Evolutionary conservation across 1,140 invertebrate species (phyloP), one percentile per base, ranked within the genome.

Genomic region (Microplitis demolitor): DNA sequence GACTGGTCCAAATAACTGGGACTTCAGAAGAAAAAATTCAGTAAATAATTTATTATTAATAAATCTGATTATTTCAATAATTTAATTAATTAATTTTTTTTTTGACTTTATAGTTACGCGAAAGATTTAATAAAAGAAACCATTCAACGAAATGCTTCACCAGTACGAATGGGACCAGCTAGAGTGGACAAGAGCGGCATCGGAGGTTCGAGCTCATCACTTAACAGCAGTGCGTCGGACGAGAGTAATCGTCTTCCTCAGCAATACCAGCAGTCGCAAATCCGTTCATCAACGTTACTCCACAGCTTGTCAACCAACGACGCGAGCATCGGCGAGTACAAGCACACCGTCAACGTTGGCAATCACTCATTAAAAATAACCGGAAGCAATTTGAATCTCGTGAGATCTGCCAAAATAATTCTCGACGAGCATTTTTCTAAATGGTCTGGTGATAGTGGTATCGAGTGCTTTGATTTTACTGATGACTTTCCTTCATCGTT

Each of bases 91-190:
- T 16, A 74, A 60, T 67, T 69, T 4, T 35, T 62, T 73, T 54
- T 60, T 69, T 76, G n/a, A 69, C 6, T 74, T 68, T 63, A 78
- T 24, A 97, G 95, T 78, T 93, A 95, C 84, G 95, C 96, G 14
- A 96, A 95, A 84, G 92, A 95, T 85, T 87, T 97, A 79, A 97
- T 97, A 80, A 95, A 96, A 85, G 95, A 97, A 82, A 97, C 95
- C 54, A 97, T 97, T 73, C 90, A 94, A 78, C 91, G 95, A 81
- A 97, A 97, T 88, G 94, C 95, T 72, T 97, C 95, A 34, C 96
- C 96, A 58, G 93, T 96, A 69, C 90, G 94, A 79, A 84, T 92
- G 68, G 91, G 92, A 75, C 88, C 88, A 45, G 87, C 82, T 77
- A 83, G 83, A 82, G 88, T 82, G 83, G 89, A 84, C 80, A 89